Evolutionary conservation across 2,113 vertebrate genomes (phyloP).

Genomic region (Petrocephalus microphthalmus): DNA sequence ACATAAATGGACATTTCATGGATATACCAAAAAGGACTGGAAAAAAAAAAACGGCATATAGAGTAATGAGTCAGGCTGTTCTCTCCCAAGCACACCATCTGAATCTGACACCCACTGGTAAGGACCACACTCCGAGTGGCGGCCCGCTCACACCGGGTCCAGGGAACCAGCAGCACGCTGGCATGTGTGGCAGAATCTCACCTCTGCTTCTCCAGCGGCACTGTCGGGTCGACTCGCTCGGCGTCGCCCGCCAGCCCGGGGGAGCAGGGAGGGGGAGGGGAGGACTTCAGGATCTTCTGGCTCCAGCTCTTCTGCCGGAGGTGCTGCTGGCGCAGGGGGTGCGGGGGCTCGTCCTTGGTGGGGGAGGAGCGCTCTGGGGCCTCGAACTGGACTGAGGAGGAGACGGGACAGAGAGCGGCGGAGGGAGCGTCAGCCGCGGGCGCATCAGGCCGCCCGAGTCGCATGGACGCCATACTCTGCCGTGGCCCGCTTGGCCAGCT

Average conservation of each 20-base stretch:
- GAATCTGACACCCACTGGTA: not conserved
- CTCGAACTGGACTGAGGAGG: slow-evolving; percentile 80
- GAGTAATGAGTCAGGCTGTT: not conserved
- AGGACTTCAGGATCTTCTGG: slow-evolving; percentile 63
- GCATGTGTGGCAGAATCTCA: slow-evolving; percentile 41
- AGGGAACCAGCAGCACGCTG: not conserved
- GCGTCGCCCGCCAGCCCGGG: slow-evolving; percentile 54
- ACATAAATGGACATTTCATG: not conserved
- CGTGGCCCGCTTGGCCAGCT: not conserved
- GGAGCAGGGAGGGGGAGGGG: slow-evolving; percentile 38
- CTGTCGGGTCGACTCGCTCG: slow-evolving; percentile 67
- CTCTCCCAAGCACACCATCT: not conserved
- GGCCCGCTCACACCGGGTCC: not conserved
- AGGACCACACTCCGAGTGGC: not conserved
- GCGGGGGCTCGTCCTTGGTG: slow-evolving; percentile 61
- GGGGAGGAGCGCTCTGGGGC: slow-evolving; percentile 59
- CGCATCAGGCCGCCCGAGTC: not conserved
- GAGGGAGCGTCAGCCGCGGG: not conserved
- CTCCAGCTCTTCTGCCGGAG: slow-evolving; percentile 85
- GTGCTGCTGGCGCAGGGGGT: slow-evolving; percentile 54
- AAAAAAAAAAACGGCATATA: not conserved
- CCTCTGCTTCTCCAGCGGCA: slow-evolving; percentile 88
- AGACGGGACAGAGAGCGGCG: slow-evolving; percentile 21
- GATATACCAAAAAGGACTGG: not conserved
- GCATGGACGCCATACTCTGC: not conserved